Conservation (phyloP, 30 jellyfish, hydroid and myxozoan species). For the Aurelia aurita complex sp. Pacific region DNA sequence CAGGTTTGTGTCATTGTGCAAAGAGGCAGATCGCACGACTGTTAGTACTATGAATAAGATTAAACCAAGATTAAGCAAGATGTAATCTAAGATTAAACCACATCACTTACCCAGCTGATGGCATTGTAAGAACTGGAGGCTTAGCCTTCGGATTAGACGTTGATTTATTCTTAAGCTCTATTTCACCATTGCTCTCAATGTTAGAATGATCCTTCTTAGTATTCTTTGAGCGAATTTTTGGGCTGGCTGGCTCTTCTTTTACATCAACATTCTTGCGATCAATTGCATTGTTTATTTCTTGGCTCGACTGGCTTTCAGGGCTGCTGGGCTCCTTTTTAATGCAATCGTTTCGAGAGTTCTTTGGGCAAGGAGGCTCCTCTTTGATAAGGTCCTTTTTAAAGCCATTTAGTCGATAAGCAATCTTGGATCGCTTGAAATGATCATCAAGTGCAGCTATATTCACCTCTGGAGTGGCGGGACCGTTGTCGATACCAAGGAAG, state of each 20-base stretch:
- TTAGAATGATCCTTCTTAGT: not conserved
- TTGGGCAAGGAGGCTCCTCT: conserved; percentile 20
- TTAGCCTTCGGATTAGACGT: conserved; percentile 32
- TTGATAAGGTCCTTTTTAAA: conserved; percentile 23
- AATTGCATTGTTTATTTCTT: not conserved
- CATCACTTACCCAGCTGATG: conserved; percentile 34
- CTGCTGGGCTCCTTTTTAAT: conserved; percentile 45
- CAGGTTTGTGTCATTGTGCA: too few species aligned
- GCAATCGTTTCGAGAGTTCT: not conserved
- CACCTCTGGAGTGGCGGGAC: conserved; percentile 96
- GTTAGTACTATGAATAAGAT: too few species aligned
- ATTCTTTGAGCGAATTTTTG: not conserved
- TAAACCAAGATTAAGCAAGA: too few species aligned
- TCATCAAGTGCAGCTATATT: conserved; percentile 26
- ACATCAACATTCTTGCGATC: not conserved
- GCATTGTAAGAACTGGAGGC: conserved; percentile 68
- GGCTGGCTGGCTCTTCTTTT: conserved; percentile 7
- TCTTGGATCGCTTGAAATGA: conserved; percentile 1
- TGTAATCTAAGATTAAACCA: too few species aligned
- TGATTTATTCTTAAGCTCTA: not conserved
- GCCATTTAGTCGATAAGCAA: conserved; percentile 34
- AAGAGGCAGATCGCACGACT: too few species aligned
- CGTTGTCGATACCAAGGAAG: conserved; percentile 91
- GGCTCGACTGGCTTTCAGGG: conserved; percentile 5
- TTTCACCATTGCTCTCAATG: conserved; percentile 13